These are phyloP conservation scores for Eulacestoma nigropectus DNA, from an alignment of 2,113 vertebrate species.

Conservation along the genomic window DNA sequence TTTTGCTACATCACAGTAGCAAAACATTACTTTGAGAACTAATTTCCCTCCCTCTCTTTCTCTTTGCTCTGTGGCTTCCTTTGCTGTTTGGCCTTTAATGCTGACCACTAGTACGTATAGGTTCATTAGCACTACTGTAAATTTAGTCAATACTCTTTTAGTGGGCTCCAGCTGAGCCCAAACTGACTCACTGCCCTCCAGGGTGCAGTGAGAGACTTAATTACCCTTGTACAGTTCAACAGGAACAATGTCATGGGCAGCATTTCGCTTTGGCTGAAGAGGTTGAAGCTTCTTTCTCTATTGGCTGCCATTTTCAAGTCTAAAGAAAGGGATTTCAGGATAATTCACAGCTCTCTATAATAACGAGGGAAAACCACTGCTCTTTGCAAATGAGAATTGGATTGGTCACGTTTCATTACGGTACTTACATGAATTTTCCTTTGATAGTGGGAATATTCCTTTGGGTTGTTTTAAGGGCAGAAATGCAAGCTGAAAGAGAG, in stretches of 20 bases:
- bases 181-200: slow-evolving; percentile 39
- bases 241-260: slow-evolving; percentile 6
- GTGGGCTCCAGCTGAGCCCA: slow-evolving; percentile 50
- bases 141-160: slow-evolving; percentile 58
- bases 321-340: neutral
- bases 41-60: neutral
- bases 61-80: neutral
- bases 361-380: neutral
- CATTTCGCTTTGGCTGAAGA: neutral
- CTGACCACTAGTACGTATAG: slow-evolving; percentile 37
- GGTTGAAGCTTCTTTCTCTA: neutral
- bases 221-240: slow-evolving; percentile 50
- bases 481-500: neutral
- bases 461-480: neutral
- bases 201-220: slow-evolving; percentile 54
- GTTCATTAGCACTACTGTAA: slow-evolving; percentile 51
- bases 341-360: neutral
- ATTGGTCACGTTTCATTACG: neutral
- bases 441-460: neutral
- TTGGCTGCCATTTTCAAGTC: slow-evolving; percentile 9
- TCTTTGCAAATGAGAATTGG: neutral
- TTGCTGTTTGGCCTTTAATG: slow-evolving; percentile 5
- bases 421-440: slow-evolving; percentile 2
- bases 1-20: neutral
- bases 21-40: neutral